Evolutionary conservation across 2,888 invertebrate species (phyloP).

Genomic region (Pterostichus madidus): DNA sequence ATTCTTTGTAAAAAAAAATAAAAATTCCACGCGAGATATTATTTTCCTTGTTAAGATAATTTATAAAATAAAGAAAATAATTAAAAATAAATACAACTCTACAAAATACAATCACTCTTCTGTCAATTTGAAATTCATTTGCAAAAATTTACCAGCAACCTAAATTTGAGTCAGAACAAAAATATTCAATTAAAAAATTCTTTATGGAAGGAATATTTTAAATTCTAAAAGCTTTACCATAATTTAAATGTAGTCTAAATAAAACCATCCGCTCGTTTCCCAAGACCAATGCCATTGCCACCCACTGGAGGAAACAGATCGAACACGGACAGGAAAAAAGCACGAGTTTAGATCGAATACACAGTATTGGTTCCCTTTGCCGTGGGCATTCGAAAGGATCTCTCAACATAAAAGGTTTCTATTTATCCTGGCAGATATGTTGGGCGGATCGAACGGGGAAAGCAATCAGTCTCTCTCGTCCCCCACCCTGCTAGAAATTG

Average conservation of each 20-base stretch:
- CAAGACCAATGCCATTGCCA: conserved; percentile 14
- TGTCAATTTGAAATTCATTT: too few relatives aligned
- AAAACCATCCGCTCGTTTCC: conserved; percentile 24
- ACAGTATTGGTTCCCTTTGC: conserved; percentile 53
- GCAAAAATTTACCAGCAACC: too few relatives aligned
- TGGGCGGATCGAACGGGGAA: conserved; percentile 74
- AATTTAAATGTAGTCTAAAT: conserved; percentile 42
- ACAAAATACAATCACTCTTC: too few relatives aligned
- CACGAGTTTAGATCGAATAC: conserved; percentile 57
- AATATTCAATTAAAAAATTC: too few relatives aligned
- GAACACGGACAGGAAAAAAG: conserved; percentile 28
- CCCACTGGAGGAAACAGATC: conserved; percentile 6
- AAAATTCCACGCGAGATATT: too few relatives aligned
- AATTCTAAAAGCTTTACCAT: neutral
- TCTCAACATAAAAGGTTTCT: conserved; percentile 73
- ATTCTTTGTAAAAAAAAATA: too few relatives aligned
- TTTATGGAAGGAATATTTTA: too few relatives aligned
- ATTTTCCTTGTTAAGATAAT: too few relatives aligned
- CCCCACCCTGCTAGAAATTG: conserved; percentile 46
- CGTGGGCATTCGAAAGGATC: conserved; percentile 61
- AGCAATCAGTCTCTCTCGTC: conserved; percentile 74
- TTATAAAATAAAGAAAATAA: too few relatives aligned
- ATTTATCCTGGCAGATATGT: conserved; percentile 76
- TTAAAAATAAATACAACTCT: too few relatives aligned
- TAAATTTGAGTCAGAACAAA: too few relatives aligned